These are phyloP conservation scores for Eulemur rubriventer DNA, from an alignment of 2,797 vertebrate genomes.

Conservation along the genomic window DNA sequence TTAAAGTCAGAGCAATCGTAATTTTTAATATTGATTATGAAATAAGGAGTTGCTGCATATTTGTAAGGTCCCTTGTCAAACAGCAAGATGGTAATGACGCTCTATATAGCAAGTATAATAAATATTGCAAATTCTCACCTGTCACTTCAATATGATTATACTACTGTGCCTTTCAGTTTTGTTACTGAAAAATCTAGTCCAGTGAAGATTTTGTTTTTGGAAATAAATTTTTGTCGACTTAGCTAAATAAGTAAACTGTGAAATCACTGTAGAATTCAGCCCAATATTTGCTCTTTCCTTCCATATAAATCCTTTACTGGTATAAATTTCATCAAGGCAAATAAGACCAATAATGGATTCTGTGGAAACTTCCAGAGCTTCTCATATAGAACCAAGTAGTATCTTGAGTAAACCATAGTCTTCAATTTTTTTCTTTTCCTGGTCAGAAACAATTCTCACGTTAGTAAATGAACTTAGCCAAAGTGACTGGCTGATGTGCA, in stretches of 20 bases:
- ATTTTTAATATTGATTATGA: neutral
- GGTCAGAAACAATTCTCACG: neutral
- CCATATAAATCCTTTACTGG: neutral
- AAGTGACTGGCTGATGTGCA: neutral
- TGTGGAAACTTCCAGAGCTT: neutral
- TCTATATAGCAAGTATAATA: neutral
- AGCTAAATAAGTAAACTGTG: neutral
- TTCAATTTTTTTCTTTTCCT: neutral
- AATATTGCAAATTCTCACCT: neutral
- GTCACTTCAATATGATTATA: neutral
- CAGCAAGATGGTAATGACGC: neutral
- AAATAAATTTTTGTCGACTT: neutral
- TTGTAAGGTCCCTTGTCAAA: neutral
- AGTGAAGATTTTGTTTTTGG: neutral
- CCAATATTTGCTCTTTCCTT: neutral
- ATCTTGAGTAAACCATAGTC: neutral
- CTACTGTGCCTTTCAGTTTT: neutral
- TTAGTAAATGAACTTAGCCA: neutral
- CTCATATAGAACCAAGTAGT: neutral
- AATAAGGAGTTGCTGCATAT: neutral
- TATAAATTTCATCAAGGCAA: neutral
- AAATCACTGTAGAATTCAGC: neutral
- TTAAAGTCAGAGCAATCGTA: slow-evolving; percentile 13
- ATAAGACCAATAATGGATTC: neutral
- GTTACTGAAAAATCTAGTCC: neutral